Conservation (phyloP, 2,113 vertebrate genomes). For the Larimichthys polyactis region DNA sequence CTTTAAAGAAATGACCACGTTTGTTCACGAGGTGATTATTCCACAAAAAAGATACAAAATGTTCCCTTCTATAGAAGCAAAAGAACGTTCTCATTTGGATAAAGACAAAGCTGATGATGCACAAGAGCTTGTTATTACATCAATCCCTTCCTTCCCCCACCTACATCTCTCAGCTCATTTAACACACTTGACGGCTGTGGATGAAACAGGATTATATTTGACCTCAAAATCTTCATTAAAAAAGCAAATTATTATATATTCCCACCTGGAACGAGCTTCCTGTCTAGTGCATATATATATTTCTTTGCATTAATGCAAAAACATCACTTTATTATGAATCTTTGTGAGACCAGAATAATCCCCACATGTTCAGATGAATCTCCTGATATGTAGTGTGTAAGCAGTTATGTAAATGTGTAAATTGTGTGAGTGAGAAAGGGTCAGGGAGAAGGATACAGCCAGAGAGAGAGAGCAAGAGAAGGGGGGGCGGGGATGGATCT, state of each 20-base stretch:
- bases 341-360: background rate
- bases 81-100: background rate
- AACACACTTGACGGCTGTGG: conserved; percentile 39
- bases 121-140: conserved; percentile 24
- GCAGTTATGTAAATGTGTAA: conserved; percentile 38
- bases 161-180: conserved; percentile 48
- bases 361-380: background rate
- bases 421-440: conserved; percentile 35
- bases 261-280: conserved; percentile 11
- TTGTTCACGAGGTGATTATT: background rate
- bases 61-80: background rate
- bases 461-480: conserved; percentile 20
- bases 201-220: conserved; percentile 49
- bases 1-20: background rate
- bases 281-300: background rate
- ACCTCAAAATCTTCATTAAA: conserved; percentile 44
- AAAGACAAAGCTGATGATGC: conserved; percentile 4
- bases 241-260: conserved; percentile 21
- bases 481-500: conserved; percentile 45
- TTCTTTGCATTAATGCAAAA: background rate
- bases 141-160: conserved; percentile 4
- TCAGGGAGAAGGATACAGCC: conserved; percentile 18
- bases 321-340: background rate
- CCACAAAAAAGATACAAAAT: background rate
- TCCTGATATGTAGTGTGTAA: conserved; percentile 2